phyloP scores from a whole-genome alignment of 2,888 invertebrate genomes.

The Spodoptera exigua region DNA sequence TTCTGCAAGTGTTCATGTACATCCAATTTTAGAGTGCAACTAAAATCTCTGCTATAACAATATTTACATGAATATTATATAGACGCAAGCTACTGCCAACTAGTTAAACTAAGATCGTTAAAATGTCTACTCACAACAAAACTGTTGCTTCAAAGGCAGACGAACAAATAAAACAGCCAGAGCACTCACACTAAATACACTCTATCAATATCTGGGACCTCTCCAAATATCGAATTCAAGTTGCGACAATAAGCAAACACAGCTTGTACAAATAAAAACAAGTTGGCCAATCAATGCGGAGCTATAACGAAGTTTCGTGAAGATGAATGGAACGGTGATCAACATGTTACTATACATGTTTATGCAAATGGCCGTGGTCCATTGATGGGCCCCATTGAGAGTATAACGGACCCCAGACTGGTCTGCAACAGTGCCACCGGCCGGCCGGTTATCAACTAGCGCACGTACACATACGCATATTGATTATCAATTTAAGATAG shows the following conservation, averaged over 20 bases:
- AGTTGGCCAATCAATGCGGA: slow-evolving; percentile 52
- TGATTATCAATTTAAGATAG: slow-evolving; percentile 46
- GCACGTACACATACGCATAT: slow-evolving; percentile 43
- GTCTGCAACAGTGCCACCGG: slow-evolving; percentile 60
- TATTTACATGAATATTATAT: too few species aligned
- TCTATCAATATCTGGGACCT: slow-evolving; percentile 18
- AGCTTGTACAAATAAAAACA: slow-evolving; percentile 37
- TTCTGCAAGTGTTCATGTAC: background rate
- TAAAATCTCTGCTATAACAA: background rate
- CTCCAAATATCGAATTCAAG: slow-evolving; percentile 20
- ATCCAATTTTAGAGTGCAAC: background rate
- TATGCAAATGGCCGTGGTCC: slow-evolving; percentile 75
- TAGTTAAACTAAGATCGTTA: background rate
- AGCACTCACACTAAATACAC: slow-evolving; percentile 26
- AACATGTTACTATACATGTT: slow-evolving; percentile 69
- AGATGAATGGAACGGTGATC: slow-evolving; percentile 61
- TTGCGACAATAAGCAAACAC: slow-evolving; percentile 18
- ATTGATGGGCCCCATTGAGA: slow-evolving; percentile 76
- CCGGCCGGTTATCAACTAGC: slow-evolving; percentile 37
- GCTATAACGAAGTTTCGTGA: slow-evolving; percentile 56
- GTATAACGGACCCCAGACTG: slow-evolving; percentile 67
- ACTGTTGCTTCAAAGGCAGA: slow-evolving; percentile 4
- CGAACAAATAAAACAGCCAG: slow-evolving; percentile 11
- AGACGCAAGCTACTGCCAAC: background rate
- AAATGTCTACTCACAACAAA: background rate